Conservation (phyloP, 2,797 vertebrate genomes). For the Siniperca obscura region DNA sequence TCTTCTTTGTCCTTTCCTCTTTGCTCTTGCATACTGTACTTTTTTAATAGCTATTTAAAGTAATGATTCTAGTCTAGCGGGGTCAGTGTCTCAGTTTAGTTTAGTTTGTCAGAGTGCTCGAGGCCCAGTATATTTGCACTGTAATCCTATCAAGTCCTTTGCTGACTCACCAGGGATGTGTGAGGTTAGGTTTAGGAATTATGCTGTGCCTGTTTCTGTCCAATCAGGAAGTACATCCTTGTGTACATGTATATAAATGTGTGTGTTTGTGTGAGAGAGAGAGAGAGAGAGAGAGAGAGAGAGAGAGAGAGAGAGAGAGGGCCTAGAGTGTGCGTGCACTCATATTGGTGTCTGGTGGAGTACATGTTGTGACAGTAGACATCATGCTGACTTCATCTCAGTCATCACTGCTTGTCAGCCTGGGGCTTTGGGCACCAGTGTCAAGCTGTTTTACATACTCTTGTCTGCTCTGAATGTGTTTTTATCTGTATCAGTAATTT, state of each 20-base stretch:
- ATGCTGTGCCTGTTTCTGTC: slow-evolving; percentile 62
- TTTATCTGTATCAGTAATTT: slow-evolving; percentile 65
- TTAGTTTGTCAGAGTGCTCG: slow-evolving; percentile 16
- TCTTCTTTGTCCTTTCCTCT: slow-evolving; percentile 51
- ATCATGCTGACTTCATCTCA: slow-evolving; percentile 74
- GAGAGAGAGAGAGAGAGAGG: slow-evolving; percentile 16
- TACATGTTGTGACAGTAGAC: slow-evolving; percentile 73
- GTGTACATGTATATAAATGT: slow-evolving; percentile 60
- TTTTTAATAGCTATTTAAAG: slow-evolving; percentile 51
- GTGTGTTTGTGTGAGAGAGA: slow-evolving; percentile 13
- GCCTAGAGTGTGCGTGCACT: slow-evolving; percentile 18
- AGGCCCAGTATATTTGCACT: slow-evolving; percentile 33
- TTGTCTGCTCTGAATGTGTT: slow-evolving; percentile 72
- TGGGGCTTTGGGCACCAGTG: slow-evolving; percentile 63
- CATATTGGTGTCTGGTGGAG: slow-evolving; percentile 53
- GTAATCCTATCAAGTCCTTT: slow-evolving; percentile 54
- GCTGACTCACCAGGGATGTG: slow-evolving; percentile 49
- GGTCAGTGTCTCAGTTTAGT: slow-evolving; percentile 48
- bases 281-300: slow-evolving; percentile 19
- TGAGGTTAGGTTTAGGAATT: slow-evolving; percentile 50
- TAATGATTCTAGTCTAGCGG: slow-evolving; percentile 38
- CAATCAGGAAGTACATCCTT: slow-evolving; percentile 59
- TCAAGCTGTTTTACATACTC: slow-evolving; percentile 67
- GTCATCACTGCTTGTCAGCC: slow-evolving; percentile 71
- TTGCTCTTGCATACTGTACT: slow-evolving; percentile 59